phyloP scores from a whole-genome alignment of 2,888 invertebrate genomes.

The Scotopteryx bipunctaria region DNA sequence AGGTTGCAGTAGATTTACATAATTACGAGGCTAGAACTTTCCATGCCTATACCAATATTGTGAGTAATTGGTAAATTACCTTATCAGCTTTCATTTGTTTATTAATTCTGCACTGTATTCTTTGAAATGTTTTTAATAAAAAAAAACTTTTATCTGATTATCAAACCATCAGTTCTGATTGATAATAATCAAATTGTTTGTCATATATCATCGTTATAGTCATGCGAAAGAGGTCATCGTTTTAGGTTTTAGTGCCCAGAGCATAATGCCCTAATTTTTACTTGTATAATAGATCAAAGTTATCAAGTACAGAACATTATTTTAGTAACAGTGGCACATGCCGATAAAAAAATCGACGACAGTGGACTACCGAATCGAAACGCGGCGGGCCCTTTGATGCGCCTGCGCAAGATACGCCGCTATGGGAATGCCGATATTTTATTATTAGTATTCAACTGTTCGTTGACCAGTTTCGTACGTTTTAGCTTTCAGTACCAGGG shows the following conservation, averaged over 20 bases:
- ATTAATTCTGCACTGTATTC: constrained; percentile 7
- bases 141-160: too few relatives aligned
- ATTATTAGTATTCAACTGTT: constrained; percentile 10
- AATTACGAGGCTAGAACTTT: constrained; percentile 6
- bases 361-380: constrained; percentile 69
- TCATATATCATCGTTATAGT: too few relatives aligned
- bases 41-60: constrained; percentile 6
- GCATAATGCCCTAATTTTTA: too few relatives aligned
- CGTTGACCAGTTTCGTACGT: background rate
- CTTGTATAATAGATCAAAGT: constrained; percentile 5
- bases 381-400: constrained; percentile 58
- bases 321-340: constrained; percentile 38
- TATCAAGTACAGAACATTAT: constrained; percentile 34
- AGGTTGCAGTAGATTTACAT: constrained; percentile 5
- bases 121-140: too few relatives aligned
- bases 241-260: too few relatives aligned
- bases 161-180: too few relatives aligned
- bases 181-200: too few relatives aligned
- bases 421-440: constrained; percentile 27
- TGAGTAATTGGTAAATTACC: constrained; percentile 15
- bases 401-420: constrained; percentile 38
- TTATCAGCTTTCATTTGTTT: background rate
- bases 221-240: too few relatives aligned
- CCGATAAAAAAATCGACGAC: constrained; percentile 65
- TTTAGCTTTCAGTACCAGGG: background rate